A percentile compares a stretch with the other conserved stretches of the same genome.
These are phyloP conservation scores for Neodontobutis hainanensis DNA, from an alignment of 2,113 vertebrate genomes.

Conservation along the genomic window DNA sequence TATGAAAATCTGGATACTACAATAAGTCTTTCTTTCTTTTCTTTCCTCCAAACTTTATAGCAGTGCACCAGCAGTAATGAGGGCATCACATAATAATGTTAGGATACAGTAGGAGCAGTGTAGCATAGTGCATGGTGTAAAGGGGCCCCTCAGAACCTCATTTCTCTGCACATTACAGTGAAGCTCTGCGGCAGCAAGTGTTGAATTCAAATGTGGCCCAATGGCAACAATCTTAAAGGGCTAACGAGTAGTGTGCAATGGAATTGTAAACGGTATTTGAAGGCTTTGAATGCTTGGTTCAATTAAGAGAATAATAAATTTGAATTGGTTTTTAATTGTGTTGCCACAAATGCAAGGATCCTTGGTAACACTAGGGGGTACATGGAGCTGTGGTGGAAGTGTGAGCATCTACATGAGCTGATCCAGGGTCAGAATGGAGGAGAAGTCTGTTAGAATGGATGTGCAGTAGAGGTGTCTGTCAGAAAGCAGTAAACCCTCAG, in stretches of 20 bases:
- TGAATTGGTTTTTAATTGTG: conserved; percentile 46
- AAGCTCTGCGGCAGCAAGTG: conserved; percentile 50
- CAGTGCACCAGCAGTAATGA: too few relatives aligned
- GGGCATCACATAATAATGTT: not conserved
- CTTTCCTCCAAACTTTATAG: too few relatives aligned
- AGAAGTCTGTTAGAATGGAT: not conserved
- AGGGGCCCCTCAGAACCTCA: conserved; percentile 23
- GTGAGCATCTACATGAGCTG: conserved; percentile 16
- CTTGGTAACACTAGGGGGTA: conserved; percentile 31
- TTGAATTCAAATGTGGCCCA: conserved; percentile 47
- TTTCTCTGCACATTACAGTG: conserved; percentile 42
- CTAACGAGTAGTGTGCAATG: conserved; percentile 41
- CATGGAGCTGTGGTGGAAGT: not conserved
- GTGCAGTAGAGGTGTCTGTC: conserved; percentile 40
- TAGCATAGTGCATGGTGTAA: not conserved
- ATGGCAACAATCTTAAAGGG: conserved; percentile 50
- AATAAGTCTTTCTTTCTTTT: too few relatives aligned
- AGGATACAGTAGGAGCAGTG: not conserved
- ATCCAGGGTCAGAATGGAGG: conserved; percentile 31
- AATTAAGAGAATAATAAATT: conserved; percentile 59
- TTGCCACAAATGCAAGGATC: conserved; percentile 16
- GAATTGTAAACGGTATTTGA: conserved; percentile 50
- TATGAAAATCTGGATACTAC: too few relatives aligned
- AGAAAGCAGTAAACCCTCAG: too few relatives aligned
- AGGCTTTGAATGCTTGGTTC: conserved; percentile 42